Evolutionary conservation across 64 coral and sea anemone species (phyloP), one percentile per base, ranked within the genome.

Genomic region (Pocillopora verrucosa): DNA sequence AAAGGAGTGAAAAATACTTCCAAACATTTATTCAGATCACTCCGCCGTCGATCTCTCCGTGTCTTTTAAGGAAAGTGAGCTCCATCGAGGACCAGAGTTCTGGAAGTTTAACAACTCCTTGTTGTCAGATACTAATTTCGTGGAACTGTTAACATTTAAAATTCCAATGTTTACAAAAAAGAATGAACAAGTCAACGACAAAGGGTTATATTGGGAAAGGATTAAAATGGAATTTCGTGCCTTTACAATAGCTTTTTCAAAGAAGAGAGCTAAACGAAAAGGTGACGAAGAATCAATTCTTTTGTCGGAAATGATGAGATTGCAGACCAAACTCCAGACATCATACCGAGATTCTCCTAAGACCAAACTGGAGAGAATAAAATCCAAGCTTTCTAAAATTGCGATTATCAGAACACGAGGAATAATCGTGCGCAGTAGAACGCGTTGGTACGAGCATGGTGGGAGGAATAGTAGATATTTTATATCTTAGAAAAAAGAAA

Each of bases 1-100:
- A 51, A 77, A 77, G 17, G 38, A 56, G 12, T 77, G 75, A 13
- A 77, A 77, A 77, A 77, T 77, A 56, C 10, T 77, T 20, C 75
- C 75, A 56, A 77, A 15, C 37, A 58, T 77, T 77, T 77, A 51
- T 77, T 77, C 75, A 77, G 75, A 77, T 77, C 75, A 77, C 75
- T 77, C 75, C 41, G 75, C 75, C 38, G 38, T 77, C 75, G 16
- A 36, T 77, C 75, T 77, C 36, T 77, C 17, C 37, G 38, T 58
- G 75, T 56, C 16, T 77, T 77, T 77, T 20, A 51, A 56, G 0
- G 75, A 77, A 77, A 77, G 75, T 77, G 75, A 77, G 41, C 41
- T 45, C 41, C 41, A 2, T 45, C 41, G 41, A 45, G 41, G 41
- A 45, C 41, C 73, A 36, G 26, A 10, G 34, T 75, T 75, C 25